Evolutionary conservation across 2,888 invertebrate genomes (phyloP).

Genomic region (Resseliella maxima): DNA sequence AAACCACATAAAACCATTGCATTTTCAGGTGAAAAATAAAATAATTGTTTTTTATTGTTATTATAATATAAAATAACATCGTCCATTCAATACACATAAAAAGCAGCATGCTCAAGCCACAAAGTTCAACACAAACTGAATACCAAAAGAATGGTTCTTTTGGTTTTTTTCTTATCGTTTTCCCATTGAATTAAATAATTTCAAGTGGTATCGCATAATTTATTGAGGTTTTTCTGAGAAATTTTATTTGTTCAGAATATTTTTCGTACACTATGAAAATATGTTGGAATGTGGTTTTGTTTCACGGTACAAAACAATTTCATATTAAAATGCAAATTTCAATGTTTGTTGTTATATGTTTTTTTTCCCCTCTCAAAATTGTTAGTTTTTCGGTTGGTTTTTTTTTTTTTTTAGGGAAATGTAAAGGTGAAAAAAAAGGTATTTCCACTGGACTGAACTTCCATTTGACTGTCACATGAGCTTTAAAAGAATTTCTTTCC

Average conservation of each 20-base stretch:
- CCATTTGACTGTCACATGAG: neutral
- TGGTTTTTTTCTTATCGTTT: neutral
- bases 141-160: conserved; percentile 11
- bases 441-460: neutral
- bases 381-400: neutral
- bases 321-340: neutral
- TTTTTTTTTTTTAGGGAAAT: too few species aligned
- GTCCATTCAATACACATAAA: too few species aligned
- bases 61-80: too few species aligned
- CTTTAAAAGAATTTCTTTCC: neutral
- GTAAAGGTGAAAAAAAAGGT: too few species aligned
- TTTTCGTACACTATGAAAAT: conserved; percentile 34
- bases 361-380: neutral
- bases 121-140: neutral
- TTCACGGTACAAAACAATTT: neutral
- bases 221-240: conserved; percentile 16
- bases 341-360: neutral
- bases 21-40: conserved; percentile 3
- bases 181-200: neutral
- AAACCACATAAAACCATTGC: conserved; percentile 50
- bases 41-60: neutral
- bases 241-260: neutral
- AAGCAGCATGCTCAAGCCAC: too few species aligned
- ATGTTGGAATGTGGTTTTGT: conserved; percentile 37
- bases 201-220: conserved; percentile 31